Percentiles rank a stretch among this genome's conserved stretches.
Conservation (phyloP, 2,888 invertebrate genomes). For the Pardosa pseudoannulata region DNA sequence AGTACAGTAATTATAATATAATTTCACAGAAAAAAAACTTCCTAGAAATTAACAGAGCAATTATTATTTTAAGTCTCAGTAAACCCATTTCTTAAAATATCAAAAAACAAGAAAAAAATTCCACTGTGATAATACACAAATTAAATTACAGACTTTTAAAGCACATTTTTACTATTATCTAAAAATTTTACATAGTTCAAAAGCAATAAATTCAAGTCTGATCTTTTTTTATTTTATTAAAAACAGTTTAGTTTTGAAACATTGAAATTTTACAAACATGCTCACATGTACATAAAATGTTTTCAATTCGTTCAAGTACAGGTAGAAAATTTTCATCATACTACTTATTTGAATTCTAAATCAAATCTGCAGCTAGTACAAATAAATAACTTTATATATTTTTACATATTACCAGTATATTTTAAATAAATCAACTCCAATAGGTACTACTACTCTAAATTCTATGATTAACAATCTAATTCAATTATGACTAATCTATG, state of each 20-base stretch:
- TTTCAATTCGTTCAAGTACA: background rate
- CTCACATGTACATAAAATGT: background rate
- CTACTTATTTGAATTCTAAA: background rate
- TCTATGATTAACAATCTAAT: too few species aligned
- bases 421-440: too few species aligned
- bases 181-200: background rate
- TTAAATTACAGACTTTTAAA: background rate
- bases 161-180: slow-evolving; percentile 1
- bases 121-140: too few species aligned
- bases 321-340: background rate
- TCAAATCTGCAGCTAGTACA: background rate
- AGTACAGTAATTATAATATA: too few species aligned
- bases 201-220: background rate
- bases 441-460: too few species aligned
- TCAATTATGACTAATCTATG: too few species aligned
- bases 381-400: background rate
- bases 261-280: slow-evolving; percentile 12
- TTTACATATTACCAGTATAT: background rate
- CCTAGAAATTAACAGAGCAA: too few species aligned
- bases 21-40: too few species aligned
- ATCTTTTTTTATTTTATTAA: background rate
- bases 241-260: background rate
- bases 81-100: too few species aligned
- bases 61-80: too few species aligned
- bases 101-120: too few species aligned